Evolutionary conservation across 2,888 invertebrate genomes (phyloP).

Genomic region (Congeria kusceri): DNA sequence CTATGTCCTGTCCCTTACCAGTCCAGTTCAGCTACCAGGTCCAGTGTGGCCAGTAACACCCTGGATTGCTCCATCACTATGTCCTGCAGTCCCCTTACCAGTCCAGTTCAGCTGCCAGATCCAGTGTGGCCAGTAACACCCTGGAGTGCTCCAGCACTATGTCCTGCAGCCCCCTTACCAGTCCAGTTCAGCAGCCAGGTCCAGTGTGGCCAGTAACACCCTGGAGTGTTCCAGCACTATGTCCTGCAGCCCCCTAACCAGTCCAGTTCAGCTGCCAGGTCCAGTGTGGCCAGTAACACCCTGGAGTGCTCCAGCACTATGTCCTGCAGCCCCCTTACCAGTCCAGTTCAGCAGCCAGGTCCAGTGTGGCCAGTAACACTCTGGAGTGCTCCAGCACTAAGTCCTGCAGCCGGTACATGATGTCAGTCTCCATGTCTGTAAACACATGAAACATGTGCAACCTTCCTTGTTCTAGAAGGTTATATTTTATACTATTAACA

Average conservation of each 20-base stretch:
- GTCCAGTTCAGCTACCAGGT: no score
- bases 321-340: constrained; percentile 89
- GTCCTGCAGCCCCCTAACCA: constrained; percentile 86
- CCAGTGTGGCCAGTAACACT: constrained; percentile 87
- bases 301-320: constrained; percentile 88
- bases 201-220: constrained; percentile 87
- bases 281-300: constrained; percentile 87
- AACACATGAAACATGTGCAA: background rate
- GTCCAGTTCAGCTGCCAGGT: constrained; percentile 86
- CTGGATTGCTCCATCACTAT: no score
- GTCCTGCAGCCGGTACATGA: constrained; percentile 90
- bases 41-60: no score
- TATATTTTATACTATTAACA: no score
- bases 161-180: constrained; percentile 86
- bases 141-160: constrained; percentile 87
- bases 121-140: constrained; percentile 87
- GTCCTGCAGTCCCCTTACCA: no score
- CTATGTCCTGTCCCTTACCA: no score
- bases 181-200: constrained; percentile 90
- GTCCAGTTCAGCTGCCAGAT: constrained; percentile 86
- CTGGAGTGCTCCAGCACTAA: constrained; percentile 88
- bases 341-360: constrained; percentile 90
- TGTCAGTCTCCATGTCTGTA: constrained; percentile 91
- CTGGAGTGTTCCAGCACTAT: constrained; percentile 88
- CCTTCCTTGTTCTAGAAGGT: no score